Evolutionary conservation across 2,888 invertebrate species (phyloP), one percentile per base, ranked within the genome.

Genomic region (Leucophora obtusa): DNA sequence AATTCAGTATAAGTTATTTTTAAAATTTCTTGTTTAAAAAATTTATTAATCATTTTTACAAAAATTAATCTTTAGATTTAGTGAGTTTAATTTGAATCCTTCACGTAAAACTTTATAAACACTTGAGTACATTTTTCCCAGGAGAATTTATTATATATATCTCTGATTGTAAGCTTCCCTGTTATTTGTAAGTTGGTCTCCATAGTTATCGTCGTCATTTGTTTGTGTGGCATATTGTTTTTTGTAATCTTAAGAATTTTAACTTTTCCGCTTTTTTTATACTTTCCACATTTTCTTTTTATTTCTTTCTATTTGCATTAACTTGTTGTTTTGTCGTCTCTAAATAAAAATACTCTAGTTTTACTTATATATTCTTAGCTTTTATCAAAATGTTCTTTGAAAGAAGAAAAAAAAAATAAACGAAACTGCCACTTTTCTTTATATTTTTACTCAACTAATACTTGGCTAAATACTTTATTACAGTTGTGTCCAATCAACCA

Each of bases 241-340:
- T 50, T 35, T 15, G 76, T 73, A 69, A 69, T 80, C 72, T 65
- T 72, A 80, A 72, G 72, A 80, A 80, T 80, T 80, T 68, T 58
- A 70, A 66, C 66, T 80, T 80, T 71, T 72, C 50, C 59, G 43
- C 43, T 70, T 72, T 10, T 56, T 69, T 4, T 17, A 33, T 65
- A 47, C 47, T 70, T 70, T 69, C 50, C 24, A 62, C 14, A 6
- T 63, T 50, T 43, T 47, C 14, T 56, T 75, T 47, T 47, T 35
- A 47, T 58, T 63, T n/a, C n/a, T 69, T 10, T 35, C 33, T 11
- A 24, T 53, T 53, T 53, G 24, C 14, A 15, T 69, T 24, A 47
- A 54, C n/a, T 33, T 66, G n/a, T 43, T 51, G 54, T 54, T 58
- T 68, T 75, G 47, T 47, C 35, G 56, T 62, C 50, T 75, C 63